phyloP scores from a whole-genome alignment of 1,140 invertebrate species.

The Drosophila punjabiensis region DNA sequence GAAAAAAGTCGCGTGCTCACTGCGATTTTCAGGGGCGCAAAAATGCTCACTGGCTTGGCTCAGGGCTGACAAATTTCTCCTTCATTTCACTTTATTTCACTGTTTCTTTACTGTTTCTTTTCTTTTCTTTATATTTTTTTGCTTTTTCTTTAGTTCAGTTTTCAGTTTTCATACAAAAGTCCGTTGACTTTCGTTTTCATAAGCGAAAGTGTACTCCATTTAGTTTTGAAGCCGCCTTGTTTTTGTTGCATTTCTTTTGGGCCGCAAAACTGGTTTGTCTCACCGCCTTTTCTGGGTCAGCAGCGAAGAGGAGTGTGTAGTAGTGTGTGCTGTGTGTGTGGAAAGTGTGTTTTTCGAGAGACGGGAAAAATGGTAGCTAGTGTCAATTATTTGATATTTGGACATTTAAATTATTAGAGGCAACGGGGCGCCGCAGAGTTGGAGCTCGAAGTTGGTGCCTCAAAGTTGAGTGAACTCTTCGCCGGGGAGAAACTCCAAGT shows the following conservation, averaged over 20 bases:
- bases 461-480: conserved; percentile 64
- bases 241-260: conserved; percentile 70
- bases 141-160: conserved; percentile 12
- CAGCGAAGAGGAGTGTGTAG: conserved; percentile 38
- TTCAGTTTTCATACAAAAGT: conserved; percentile 57
- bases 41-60: conserved; percentile 32
- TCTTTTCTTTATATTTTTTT: conserved; percentile 18
- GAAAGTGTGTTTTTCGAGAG: conserved; percentile 61
- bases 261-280: conserved; percentile 53
- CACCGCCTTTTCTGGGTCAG: conserved; percentile 72
- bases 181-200: conserved; percentile 83
- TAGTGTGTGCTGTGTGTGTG: conserved; percentile 40
- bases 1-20: conserved; percentile 72
- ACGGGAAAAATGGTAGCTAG: conserved; percentile 52
- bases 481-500: conserved; percentile 59
- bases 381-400: conserved; percentile 75
- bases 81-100: conserved; percentile 64
- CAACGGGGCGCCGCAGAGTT: background rate
- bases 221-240: conserved; percentile 66
- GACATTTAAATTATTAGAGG: conserved; percentile 68
- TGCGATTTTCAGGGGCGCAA: conserved; percentile 64
- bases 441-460: conserved; percentile 28
- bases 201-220: conserved; percentile 84
- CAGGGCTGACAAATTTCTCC: conserved; percentile 78
- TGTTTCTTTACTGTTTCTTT: conserved; percentile 13